These are phyloP conservation scores for Gouania willdenowi DNA, from an alignment of 2,797 vertebrate species.

Conservation along the genomic window DNA sequence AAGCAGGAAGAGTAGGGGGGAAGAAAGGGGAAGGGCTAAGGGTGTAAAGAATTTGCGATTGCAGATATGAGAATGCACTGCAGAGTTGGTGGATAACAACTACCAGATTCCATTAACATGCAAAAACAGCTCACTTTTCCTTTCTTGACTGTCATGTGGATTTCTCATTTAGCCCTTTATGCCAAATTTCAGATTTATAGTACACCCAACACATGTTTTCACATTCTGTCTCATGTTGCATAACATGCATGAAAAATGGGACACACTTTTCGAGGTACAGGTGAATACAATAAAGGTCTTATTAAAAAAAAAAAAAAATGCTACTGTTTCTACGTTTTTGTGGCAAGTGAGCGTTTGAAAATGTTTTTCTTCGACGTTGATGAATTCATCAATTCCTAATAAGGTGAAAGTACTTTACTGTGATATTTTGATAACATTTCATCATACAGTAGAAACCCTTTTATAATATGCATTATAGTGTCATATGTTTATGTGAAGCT, in stretches of 20 bases:
- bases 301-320: neutral
- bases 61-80: conserved; percentile 29
- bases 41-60: conserved; percentile 8
- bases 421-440: no score
- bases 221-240: conserved; percentile 7
- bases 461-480: no score
- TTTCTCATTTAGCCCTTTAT: conserved; percentile 33
- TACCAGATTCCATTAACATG: conserved; percentile 53
- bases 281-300: conserved; percentile 8
- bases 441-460: no score
- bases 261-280: conserved; percentile 5
- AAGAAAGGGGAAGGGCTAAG: neutral
- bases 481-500: no score
- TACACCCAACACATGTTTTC: conserved; percentile 17
- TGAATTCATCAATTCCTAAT: no score
- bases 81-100: conserved; percentile 37
- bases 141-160: conserved; percentile 21
- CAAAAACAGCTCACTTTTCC: neutral
- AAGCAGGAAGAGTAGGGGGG: neutral
- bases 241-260: conserved; percentile 13
- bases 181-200: conserved; percentile 14
- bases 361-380: no score
- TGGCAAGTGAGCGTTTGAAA: neutral
- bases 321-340: neutral
- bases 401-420: no score